phyloP scores from a whole-genome alignment of 2,888 invertebrate species.

The Girardia tigrina region DNA sequence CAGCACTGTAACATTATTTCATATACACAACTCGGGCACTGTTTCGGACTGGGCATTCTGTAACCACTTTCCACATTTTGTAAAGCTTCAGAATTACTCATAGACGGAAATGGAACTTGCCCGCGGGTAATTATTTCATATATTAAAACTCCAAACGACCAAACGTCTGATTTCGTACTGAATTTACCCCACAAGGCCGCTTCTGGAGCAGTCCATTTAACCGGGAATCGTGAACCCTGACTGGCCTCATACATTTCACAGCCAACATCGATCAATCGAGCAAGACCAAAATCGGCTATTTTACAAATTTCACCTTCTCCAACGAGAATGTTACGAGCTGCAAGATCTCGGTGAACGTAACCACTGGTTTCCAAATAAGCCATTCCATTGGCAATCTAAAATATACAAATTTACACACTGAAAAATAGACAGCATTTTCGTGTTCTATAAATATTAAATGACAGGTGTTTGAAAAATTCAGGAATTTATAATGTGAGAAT shows the following conservation, averaged over 20 bases:
- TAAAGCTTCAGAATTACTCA: conserved; percentile 87
- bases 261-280: neutral
- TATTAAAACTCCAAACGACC: conserved; percentile 11
- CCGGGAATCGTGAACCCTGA: conserved; percentile 40
- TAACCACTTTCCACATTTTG: conserved; percentile 88
- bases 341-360: neutral
- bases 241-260: conserved; percentile 10
- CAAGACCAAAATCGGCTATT: conserved; percentile 2
- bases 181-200: neutral
- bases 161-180: neutral
- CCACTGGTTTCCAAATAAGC: conserved; percentile 2
- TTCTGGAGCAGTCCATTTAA: conserved; percentile 7
- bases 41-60: conserved; percentile 80
- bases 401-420: too few relatives aligned
- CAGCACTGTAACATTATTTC: conserved; percentile 84
- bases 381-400: conserved; percentile 17
- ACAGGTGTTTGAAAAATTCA: too few relatives aligned
- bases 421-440: too few relatives aligned
- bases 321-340: neutral
- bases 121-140: conserved; percentile 8
- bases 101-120: conserved; percentile 51
- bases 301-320: conserved; percentile 14
- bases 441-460: too few relatives aligned
- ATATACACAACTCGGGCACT: conserved; percentile 79
- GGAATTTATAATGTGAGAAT: too few relatives aligned